These are phyloP conservation scores for Phenganax marumi DNA, from an alignment of 92 coral and sea anemone species.

Conservation along the genomic window DNA sequence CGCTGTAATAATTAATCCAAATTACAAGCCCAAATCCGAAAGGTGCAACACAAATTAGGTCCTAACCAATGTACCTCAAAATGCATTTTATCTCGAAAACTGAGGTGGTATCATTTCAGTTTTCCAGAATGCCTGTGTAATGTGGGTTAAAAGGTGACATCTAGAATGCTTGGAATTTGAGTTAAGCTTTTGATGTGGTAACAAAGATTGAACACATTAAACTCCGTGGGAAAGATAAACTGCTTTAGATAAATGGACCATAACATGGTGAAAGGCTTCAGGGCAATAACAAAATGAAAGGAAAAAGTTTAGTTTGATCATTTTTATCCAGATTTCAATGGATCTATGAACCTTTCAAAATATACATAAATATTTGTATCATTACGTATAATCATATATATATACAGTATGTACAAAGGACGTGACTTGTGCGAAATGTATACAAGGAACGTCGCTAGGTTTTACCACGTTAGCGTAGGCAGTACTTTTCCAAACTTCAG, in stretches of 20 bases:
- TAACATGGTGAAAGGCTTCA: no score
- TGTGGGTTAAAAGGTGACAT: neutral
- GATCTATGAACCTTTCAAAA: neutral
- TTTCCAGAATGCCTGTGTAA: neutral
- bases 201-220: neutral
- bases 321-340: neutral
- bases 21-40: no score
- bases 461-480: no score
- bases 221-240: slow-evolving; percentile 27
- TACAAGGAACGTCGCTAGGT: neutral
- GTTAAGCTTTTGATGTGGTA: neutral
- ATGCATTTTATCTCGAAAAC: neutral
- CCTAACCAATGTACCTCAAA: no score
- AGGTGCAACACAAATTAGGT: no score
- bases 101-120: neutral
- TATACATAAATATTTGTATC: slow-evolving; percentile 20
- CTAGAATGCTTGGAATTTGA: slow-evolving; percentile 24
- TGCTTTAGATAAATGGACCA: no score
- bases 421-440: neutral
- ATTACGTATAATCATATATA: slow-evolving; percentile 15
- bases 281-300: neutral
- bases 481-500: no score
- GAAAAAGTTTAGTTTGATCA: neutral
- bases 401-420: neutral
- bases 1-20: no score